Evolutionary conservation across 2,113 vertebrate genomes (phyloP).

Genomic region (Lepus timidus): DNA sequence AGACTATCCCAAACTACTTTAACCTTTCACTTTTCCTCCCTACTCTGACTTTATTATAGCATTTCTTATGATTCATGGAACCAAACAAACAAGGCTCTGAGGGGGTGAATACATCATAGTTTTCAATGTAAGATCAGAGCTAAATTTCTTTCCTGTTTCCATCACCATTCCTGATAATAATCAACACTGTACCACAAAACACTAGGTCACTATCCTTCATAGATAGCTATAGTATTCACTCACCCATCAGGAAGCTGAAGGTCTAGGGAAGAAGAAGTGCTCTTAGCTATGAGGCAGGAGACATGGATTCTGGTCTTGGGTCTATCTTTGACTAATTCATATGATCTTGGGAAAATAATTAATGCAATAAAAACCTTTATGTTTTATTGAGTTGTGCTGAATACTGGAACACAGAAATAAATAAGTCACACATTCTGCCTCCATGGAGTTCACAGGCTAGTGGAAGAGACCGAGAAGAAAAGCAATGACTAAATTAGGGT

Average conservation of each 20-base stretch:
- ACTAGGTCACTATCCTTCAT: background rate
- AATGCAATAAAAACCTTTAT: background rate
- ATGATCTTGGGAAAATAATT: background rate
- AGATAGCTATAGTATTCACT: background rate
- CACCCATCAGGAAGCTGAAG: background rate
- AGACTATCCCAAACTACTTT: background rate
- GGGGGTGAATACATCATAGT: background rate
- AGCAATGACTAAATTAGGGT: constrained; percentile 33
- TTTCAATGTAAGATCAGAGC: background rate
- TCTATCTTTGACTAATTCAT: background rate
- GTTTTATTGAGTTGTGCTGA: constrained; percentile 19
- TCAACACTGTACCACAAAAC: background rate
- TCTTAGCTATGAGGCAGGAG: background rate
- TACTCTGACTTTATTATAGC: background rate
- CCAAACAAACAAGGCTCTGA: background rate
- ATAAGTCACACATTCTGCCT: background rate
- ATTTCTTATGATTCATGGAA: background rate
- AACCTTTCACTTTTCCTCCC: background rate
- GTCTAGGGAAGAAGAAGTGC: background rate
- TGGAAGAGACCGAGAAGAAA: constrained; percentile 16
- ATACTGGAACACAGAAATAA: background rate
- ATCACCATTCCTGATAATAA: background rate
- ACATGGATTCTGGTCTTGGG: background rate
- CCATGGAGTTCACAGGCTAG: background rate
- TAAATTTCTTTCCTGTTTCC: constrained; percentile 8